phyloP scores from a whole-genome alignment of 1,140 invertebrate species.

The Ruditapes philippinarum region DNA sequence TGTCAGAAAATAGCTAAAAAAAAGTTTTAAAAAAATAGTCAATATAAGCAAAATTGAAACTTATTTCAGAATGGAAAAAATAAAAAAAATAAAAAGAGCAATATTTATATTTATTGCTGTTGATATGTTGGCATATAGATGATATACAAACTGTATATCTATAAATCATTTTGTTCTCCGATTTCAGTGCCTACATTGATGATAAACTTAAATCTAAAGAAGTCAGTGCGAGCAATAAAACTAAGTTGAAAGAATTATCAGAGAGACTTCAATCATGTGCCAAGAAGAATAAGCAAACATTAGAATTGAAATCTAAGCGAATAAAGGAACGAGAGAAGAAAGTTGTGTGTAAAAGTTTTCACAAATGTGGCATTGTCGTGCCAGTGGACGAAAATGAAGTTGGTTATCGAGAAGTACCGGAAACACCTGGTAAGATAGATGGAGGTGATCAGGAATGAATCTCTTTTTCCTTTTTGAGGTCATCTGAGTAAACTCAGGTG shows the following conservation, averaged over 20 bases:
- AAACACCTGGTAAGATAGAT: constrained; percentile 90
- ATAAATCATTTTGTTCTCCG: too few relatives aligned
- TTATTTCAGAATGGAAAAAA: too few relatives aligned
- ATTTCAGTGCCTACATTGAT: constrained; percentile 75
- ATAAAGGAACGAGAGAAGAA: constrained; percentile 90
- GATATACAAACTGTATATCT: too few relatives aligned
- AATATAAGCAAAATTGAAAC: too few relatives aligned
- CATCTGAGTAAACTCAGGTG: too few relatives aligned
- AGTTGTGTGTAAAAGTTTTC: constrained; percentile 93
- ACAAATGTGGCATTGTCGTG: constrained; percentile 95
- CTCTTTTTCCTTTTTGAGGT: too few relatives aligned
- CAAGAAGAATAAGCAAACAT: constrained; percentile 89
- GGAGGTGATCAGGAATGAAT: too few relatives aligned
- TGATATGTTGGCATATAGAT: too few relatives aligned
- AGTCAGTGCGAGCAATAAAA: constrained; percentile 59
- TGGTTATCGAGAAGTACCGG: constrained; percentile 93
- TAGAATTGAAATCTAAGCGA: constrained; percentile 89
- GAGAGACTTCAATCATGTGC: constrained; percentile 90
- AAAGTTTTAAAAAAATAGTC: too few relatives aligned
- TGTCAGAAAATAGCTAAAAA: too few relatives aligned
- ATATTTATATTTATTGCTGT: too few relatives aligned
- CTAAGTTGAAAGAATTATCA: constrained; percentile 86
- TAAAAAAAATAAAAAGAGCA: too few relatives aligned
- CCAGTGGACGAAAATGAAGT: constrained; percentile 91
- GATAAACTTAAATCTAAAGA: constrained; percentile 77